phyloP scores from a whole-genome alignment of 2,888 invertebrate species.

The Polydrusus tereticollis region DNA sequence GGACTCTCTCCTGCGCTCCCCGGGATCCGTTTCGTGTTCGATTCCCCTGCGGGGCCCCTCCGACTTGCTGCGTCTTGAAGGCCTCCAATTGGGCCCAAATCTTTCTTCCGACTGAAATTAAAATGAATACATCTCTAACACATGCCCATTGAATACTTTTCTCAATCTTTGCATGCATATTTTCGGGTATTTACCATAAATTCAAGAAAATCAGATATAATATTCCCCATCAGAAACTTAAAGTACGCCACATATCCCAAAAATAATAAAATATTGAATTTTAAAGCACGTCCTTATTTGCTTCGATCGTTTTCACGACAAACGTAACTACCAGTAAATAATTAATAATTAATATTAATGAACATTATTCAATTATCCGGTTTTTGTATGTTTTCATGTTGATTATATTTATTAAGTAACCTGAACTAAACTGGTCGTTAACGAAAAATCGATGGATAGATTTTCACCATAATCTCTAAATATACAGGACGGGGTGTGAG shows the following conservation, averaged over 20 bases:
- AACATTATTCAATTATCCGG: too few relatives aligned
- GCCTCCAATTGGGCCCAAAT: conserved; percentile 70
- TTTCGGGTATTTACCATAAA: conserved; percentile 42
- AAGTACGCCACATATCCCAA: neutral
- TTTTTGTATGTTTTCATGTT: too few relatives aligned
- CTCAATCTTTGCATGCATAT: conserved; percentile 29
- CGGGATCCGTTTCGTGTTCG: conserved; percentile 49
- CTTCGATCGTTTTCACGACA: too few relatives aligned
- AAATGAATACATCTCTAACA: conserved; percentile 52
- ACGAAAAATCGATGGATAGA: too few relatives aligned
- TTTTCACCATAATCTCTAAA: too few relatives aligned
- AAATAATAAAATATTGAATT: too few relatives aligned
- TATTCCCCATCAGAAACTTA: neutral
- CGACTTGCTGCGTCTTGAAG: conserved; percentile 83
- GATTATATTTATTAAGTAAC: too few relatives aligned
- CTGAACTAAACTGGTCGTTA: too few relatives aligned
- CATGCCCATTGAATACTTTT: conserved; percentile 40
- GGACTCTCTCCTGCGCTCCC: conserved; percentile 66
- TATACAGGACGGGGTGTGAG: too few relatives aligned
- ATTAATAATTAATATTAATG: too few relatives aligned
- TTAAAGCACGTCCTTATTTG: too few relatives aligned
- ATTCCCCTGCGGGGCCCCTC: conserved; percentile 75
- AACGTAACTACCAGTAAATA: too few relatives aligned
- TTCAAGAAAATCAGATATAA: conserved; percentile 27
- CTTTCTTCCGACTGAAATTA: conserved; percentile 77